Base-by-base conservation (phyloP, 2,888 invertebrate genomes). In the Epinotia bilunana region DNA sequence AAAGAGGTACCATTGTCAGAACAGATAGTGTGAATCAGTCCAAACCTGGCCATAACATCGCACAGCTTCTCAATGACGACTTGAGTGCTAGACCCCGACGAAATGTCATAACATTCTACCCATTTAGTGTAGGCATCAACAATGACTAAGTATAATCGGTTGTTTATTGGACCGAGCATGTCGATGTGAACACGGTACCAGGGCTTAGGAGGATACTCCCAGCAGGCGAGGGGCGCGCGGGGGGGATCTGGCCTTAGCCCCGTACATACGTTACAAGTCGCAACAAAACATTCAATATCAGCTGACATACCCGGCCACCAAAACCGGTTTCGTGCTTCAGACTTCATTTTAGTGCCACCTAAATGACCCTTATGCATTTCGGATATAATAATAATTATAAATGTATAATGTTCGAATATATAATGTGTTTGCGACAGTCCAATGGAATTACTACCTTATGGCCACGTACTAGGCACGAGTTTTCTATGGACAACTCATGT, bases 1-100 rank as follows among this genome's bases (percentile, higher is more conserved):
- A 67, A 67, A 11, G 55, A 67, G 9, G 55, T 67, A 5, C 53
- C 67, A 28, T 67, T 67, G 18, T 67, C 67, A 2, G 67, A 53
- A 11, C 23, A 23, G 6, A 67, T 28, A 2, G 55, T 55, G 23
- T 39, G 67, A 16, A 67, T 55, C n/a, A 67, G 11, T 2, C 67
- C 67, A 28, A 67, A 67, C 9, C 67, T 18, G 4, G 67, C 23
- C 55, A 67, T 67, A 28, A 67, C 55, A 16, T 67, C 67, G 7
- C 33, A 28, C 33, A 67, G n/a, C 53, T 67, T 67, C 5, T 49
- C 46, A 16, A 64, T 64, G 12, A 64, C 23, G 3, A 49, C 49
- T 3, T 20, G 46, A 20, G 46, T 49, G 12, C 46, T 49, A 3
- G 46, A 64, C 6, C 18, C 46, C 5, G 46, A 11, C 5, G 64